These are phyloP conservation scores for Matsumyia berberina DNA, from an alignment of 2,888 invertebrate genomes.

Conservation along the genomic window DNA sequence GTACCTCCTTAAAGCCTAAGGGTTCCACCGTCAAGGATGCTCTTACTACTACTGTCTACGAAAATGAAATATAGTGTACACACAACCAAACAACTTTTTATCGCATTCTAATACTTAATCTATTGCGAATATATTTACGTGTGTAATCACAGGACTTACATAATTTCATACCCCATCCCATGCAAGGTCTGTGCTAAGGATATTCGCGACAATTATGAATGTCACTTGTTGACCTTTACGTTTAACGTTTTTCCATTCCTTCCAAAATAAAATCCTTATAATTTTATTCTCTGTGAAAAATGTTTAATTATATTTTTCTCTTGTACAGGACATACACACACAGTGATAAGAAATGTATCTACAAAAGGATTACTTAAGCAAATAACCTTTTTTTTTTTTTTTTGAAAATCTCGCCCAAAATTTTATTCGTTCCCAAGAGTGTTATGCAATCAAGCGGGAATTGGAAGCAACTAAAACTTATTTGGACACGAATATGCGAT, in stretches of 20 bases:
- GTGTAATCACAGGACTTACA: constrained; percentile 43
- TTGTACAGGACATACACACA: neutral
- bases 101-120: constrained; percentile 11
- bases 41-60: neutral
- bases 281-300: constrained; percentile 13
- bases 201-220: constrained; percentile 7
- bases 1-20: neutral
- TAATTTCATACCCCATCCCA: constrained; percentile 44
- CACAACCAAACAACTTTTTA: constrained; percentile 10
- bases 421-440: constrained; percentile 52
- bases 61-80: neutral
- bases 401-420: constrained; percentile 32
- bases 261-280: neutral
- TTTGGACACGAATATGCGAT: constrained; percentile 10
- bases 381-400: neutral
- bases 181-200: constrained; percentile 10
- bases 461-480: constrained; percentile 29
- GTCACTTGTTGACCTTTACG: constrained; percentile 67
- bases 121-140: neutral
- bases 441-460: constrained; percentile 67
- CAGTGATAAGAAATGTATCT: constrained; percentile 36
- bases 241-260: constrained; percentile 20
- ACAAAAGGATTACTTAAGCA: neutral
- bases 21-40: neutral
- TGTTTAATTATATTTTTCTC: neutral